Conservation (phyloP, 2,888 invertebrate species). For the Bibio marci region DNA sequence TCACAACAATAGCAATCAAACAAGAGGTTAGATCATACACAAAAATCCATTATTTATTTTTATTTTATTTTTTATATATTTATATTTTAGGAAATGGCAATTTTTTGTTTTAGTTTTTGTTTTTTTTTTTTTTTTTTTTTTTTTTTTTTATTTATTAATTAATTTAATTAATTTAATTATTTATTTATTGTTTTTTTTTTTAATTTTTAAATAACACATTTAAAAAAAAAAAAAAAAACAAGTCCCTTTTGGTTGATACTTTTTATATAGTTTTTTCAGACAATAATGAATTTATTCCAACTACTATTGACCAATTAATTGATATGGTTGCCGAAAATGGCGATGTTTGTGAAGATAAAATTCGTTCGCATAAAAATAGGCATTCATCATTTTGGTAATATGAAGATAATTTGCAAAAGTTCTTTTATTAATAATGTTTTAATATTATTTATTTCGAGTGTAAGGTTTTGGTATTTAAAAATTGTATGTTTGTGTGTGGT, state of each 20-base stretch:
- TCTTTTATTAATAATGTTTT: neutral
- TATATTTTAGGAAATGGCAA: too few species aligned
- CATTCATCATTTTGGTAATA: constrained; percentile 29
- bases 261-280: constrained; percentile 33
- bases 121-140: neutral
- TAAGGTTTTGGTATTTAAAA: neutral
- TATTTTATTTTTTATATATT: too few species aligned
- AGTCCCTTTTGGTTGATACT: constrained; percentile 15
- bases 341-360: constrained; percentile 48
- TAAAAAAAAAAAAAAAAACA: neutral
- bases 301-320: constrained; percentile 36
- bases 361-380: constrained; percentile 31
- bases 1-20: too few species aligned
- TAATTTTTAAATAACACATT: neutral
- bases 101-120: neutral
- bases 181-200: constrained; percentile 7
- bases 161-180: constrained; percentile 9
- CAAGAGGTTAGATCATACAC: neutral
- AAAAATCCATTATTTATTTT: too few species aligned
- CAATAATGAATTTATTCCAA: constrained; percentile 24
- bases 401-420: constrained; percentile 3
- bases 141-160: neutral
- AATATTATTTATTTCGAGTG: neutral
- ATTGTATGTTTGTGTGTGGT: too few species aligned
- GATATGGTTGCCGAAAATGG: constrained; percentile 43